phyloP scores from a whole-genome alignment of 2,888 invertebrate species.

The Thymelicus lineola region DNA sequence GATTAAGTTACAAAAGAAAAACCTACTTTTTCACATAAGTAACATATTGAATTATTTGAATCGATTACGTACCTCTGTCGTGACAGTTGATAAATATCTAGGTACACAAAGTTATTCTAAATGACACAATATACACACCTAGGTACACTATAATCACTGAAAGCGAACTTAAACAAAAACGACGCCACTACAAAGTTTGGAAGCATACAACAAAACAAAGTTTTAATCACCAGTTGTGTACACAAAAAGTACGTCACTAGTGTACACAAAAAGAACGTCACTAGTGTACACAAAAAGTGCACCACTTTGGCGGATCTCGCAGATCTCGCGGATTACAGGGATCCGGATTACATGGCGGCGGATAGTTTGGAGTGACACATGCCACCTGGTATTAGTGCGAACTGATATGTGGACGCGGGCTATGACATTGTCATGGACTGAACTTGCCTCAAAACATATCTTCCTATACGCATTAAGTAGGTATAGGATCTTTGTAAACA shows the following conservation, averaged over 20 bases:
- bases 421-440: conserved; percentile 9
- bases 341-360: conserved; percentile 27
- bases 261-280: conserved; percentile 13
- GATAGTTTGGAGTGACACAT: conserved; percentile 45
- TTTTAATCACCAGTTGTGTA: conserved; percentile 7
- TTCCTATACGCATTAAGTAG: too few species aligned
- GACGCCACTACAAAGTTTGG: not conserved
- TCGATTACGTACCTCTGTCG: too few species aligned
- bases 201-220: not conserved
- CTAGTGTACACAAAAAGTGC: conserved; percentile 18
- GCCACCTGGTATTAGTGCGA: conserved; percentile 45
- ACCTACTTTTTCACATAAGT: too few species aligned
- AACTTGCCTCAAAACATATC: not conserved
- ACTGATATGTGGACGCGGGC: not conserved
- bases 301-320: not conserved
- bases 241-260: conserved; percentile 2
- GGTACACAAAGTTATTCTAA: too few species aligned
- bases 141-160: too few species aligned
- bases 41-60: too few species aligned
- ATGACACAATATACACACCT: too few species aligned
- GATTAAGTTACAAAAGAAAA: too few species aligned
- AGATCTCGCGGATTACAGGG: conserved; percentile 28
- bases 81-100: too few species aligned
- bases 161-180: not conserved
- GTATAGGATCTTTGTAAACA: too few species aligned